Evolutionary conservation across 1,140 invertebrate species (phyloP).

Genomic region (Hyles euphorbiae): DNA sequence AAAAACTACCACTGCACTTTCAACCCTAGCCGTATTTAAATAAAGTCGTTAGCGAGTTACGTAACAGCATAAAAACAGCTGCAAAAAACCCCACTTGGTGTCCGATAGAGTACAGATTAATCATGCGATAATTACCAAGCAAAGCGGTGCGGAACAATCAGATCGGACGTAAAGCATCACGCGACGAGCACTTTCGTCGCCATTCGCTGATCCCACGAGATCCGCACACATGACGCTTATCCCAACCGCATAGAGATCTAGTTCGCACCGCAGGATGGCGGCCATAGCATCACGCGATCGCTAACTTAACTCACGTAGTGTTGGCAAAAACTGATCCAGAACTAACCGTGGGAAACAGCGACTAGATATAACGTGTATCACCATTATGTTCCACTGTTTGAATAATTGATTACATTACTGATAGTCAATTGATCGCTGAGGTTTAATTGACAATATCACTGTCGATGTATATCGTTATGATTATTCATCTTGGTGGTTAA

Average conservation of each 20-base stretch:
- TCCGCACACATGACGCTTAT: slow-evolving; percentile 13
- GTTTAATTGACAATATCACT: no score
- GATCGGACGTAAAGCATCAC: slow-evolving; percentile 21
- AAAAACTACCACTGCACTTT: no score
- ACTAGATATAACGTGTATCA: no score
- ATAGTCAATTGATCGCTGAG: no score
- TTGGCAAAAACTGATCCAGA: slow-evolving; percentile 22
- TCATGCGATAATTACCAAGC: slow-evolving; percentile 27
- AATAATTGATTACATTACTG: no score
- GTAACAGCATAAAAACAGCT: slow-evolving; percentile 7
- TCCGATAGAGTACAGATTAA: slow-evolving; percentile 24
- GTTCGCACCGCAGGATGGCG: slow-evolving; percentile 16
- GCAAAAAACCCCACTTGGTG: slow-evolving; percentile 12
- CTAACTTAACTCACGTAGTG: slow-evolving; percentile 16
- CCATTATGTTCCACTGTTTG: no score
- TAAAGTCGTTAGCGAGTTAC: neutral
- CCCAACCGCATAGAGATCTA: slow-evolving; percentile 10
- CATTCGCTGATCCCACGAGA: no score
- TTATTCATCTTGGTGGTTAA: no score
- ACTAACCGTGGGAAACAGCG: slow-evolving; percentile 19
- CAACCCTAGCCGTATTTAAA: no score
- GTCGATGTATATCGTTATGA: no score
- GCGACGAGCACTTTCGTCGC: slow-evolving; percentile 16
- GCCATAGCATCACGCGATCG: slow-evolving; percentile 24
- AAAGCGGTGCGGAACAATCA: slow-evolving; percentile 13